A percentile compares a stretch with the other conserved stretches of the same genome.
Conservation (phyloP, 2,113 vertebrate species). For the Periophthalmus modestus region DNA sequence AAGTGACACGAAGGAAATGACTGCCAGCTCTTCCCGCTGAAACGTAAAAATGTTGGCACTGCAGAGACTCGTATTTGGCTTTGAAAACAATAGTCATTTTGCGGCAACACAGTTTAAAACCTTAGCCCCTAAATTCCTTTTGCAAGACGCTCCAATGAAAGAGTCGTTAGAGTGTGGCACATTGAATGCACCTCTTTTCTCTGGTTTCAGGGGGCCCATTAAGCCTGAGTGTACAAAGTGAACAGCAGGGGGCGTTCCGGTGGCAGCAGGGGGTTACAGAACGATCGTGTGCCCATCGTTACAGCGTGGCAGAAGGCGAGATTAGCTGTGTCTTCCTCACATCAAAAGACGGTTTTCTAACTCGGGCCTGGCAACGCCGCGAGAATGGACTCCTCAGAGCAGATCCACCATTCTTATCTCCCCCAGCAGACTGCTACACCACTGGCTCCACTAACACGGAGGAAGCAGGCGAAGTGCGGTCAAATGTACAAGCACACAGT, state of each 20-base stretch:
- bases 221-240: conserved; percentile 32
- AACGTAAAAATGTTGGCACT: conserved; percentile 35
- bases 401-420: conserved; percentile 69
- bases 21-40: conserved; percentile 30
- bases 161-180: conserved; percentile 12
- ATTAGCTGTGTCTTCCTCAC: conserved; percentile 64
- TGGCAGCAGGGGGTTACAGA: conserved; percentile 30
- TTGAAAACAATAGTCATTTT: conserved; percentile 47
- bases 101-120: conserved; percentile 25
- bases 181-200: background rate
- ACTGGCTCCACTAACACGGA: conserved; percentile 61
- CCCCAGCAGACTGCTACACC: conserved; percentile 71
- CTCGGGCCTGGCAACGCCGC: conserved; percentile 67
- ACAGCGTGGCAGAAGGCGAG: conserved; percentile 54
- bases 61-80: conserved; percentile 26
- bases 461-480: conserved; percentile 40
- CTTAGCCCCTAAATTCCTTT: conserved; percentile 26
- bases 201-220: conserved; percentile 1
- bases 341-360: conserved; percentile 75
- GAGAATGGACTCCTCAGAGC: conserved; percentile 67
- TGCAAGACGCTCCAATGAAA: conserved; percentile 15
- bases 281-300: conserved; percentile 60
- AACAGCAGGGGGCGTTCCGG: conserved; percentile 41
- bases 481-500: conserved; percentile 48
- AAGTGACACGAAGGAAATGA: conserved; percentile 28